Evolutionary conservation across 1,140 invertebrate species (phyloP).

Genomic region (Danaus melanippus): DNA sequence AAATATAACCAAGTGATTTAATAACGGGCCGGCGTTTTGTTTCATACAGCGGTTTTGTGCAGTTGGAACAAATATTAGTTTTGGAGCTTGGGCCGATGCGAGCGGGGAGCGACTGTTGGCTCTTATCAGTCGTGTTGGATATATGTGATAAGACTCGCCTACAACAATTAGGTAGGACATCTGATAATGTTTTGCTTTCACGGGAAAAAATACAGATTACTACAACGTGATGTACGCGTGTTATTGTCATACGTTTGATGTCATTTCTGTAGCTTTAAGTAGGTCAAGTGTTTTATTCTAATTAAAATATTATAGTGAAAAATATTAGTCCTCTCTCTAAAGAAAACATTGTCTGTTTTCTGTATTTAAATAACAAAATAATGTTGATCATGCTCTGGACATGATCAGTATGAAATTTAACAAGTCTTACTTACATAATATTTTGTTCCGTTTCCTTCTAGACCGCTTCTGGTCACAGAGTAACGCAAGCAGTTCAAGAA

Average conservation of each 20-base stretch:
- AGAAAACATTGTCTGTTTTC: too few relatives aligned
- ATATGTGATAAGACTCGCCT: conserved; percentile 53
- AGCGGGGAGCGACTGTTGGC: conserved; percentile 34
- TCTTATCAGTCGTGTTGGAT: conserved; percentile 41
- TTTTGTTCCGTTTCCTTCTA: conserved; percentile 13
- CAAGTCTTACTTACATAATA: conserved; percentile 19
- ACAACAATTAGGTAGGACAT: conserved; percentile 57
- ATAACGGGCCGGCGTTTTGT: conserved; percentile 2
- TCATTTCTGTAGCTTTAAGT: too few relatives aligned
- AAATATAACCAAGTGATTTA: conserved; percentile 9
- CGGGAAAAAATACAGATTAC: conserved; percentile 2
- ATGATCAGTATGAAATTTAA: not conserved
- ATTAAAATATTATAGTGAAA: too few relatives aligned
- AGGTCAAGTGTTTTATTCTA: too few relatives aligned
- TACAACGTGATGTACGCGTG: too few relatives aligned
- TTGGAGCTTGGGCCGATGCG: conserved; percentile 12
- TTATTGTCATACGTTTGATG: too few relatives aligned
- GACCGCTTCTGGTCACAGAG: conserved; percentile 39
- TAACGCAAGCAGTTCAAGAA: conserved; percentile 40
- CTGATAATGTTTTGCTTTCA: conserved; percentile 31
- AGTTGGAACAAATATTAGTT: conserved; percentile 16
- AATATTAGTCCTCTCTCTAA: too few relatives aligned
- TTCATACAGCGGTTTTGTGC: conserved; percentile 5
- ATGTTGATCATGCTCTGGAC: too few relatives aligned
- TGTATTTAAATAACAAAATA: too few relatives aligned